Evolutionary conservation across 2,888 invertebrate species (phyloP).

Genomic region (Cryptus viduatorius): DNA sequence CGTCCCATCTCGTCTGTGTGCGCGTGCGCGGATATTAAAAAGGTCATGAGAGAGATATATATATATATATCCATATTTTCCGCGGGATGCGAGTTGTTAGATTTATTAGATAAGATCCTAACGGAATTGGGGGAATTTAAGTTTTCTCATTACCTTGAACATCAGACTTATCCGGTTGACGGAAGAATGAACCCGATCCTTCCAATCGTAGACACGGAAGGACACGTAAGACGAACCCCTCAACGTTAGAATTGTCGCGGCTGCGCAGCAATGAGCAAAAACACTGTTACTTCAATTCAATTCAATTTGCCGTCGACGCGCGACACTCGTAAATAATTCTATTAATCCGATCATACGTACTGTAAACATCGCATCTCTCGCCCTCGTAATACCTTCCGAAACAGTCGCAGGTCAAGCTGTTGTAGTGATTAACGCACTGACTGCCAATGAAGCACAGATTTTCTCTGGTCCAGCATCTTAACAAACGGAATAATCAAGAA

Average conservation of each 20-base stretch:
- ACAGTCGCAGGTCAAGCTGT: slow-evolving; percentile 95
- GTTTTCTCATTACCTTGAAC: slow-evolving; percentile 89
- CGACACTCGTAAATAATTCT: slow-evolving; percentile 41
- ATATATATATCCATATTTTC: slow-evolving; percentile 4
- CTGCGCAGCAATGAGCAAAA: slow-evolving; percentile 86
- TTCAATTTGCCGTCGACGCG: not conserved
- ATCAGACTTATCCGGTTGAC: slow-evolving; percentile 94
- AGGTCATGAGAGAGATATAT: slow-evolving; percentile 50
- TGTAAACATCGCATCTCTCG: slow-evolving; percentile 95
- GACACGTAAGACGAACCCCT: slow-evolving; percentile 97
- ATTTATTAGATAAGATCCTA: not conserved
- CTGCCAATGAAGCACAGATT: slow-evolving; percentile 96
- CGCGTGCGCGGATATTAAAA: slow-evolving; percentile 45
- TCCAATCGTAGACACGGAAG: slow-evolving; percentile 96
- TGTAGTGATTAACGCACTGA: slow-evolving; percentile 96
- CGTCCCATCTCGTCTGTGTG: slow-evolving; percentile 93
- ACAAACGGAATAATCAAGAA: slow-evolving; percentile 32
- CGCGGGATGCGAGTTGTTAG: slow-evolving; percentile 43
- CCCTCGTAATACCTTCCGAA: slow-evolving; percentile 97
- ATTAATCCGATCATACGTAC: slow-evolving; percentile 87
- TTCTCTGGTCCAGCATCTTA: slow-evolving; percentile 90
- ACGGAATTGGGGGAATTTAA: slow-evolving; percentile 3
- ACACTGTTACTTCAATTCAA: not conserved
- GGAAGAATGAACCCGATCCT: slow-evolving; percentile 95
- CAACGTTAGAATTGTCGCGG: slow-evolving; percentile 94